phyloP scores from a whole-genome alignment of 2,888 invertebrate genomes.

The Tetropium fuscum region DNA sequence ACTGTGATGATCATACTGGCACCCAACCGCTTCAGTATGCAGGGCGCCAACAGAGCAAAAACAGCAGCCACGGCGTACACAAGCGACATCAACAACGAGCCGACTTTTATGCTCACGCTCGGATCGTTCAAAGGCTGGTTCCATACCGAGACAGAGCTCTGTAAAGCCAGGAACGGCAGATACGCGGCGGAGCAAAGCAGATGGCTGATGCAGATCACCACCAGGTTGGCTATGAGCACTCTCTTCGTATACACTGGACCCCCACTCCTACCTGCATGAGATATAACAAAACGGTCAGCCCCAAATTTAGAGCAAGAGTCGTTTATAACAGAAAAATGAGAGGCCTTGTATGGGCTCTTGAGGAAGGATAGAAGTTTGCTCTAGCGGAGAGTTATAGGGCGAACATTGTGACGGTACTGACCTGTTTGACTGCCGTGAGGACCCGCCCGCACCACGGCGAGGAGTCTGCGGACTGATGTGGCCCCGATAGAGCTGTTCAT shows the following conservation, averaged over 20 bases:
- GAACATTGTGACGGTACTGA: too few relatives aligned
- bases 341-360: constrained; percentile 40
- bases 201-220: constrained; percentile 71
- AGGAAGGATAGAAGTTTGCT: too few relatives aligned
- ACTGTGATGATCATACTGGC: constrained; percentile 38
- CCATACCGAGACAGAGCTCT: constrained; percentile 69
- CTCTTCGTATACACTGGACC: constrained; percentile 68
- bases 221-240: constrained; percentile 68
- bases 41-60: constrained; percentile 68
- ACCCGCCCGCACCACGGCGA: constrained; percentile 69
- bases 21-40: constrained; percentile 39
- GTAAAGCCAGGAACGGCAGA: constrained; percentile 72
- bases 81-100: constrained; percentile 73
- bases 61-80: constrained; percentile 74
- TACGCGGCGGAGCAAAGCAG: constrained; percentile 75
- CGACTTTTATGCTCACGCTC: constrained; percentile 57
- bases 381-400: too few relatives aligned
- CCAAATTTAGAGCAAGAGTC: neutral
- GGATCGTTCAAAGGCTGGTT: constrained; percentile 55
- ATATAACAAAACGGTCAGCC: neutral
- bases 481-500: constrained; percentile 81
- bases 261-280: constrained; percentile 37
- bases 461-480: constrained; percentile 80
- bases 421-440: constrained; percentile 49
- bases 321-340: neutral